phyloP scores from a whole-genome alignment of 1,140 invertebrate genomes.

The Heliothis subflexa region DNA sequence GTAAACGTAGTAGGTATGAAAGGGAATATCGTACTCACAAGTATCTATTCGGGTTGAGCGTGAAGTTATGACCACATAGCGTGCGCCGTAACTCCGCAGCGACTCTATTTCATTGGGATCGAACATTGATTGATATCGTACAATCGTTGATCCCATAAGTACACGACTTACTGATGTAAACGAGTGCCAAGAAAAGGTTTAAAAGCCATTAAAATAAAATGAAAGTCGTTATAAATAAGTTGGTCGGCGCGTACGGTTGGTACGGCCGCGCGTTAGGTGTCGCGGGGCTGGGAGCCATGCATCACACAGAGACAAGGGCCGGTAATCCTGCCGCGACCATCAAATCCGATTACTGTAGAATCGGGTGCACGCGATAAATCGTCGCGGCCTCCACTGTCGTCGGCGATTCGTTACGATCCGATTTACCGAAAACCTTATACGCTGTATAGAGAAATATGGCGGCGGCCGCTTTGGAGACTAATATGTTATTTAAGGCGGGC shows the following conservation, averaged over 20 bases:
- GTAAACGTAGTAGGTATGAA: too few relatives aligned
- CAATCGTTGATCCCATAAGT: slow-evolving; percentile 15
- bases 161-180: slow-evolving; percentile 14
- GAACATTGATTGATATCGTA: slow-evolving; percentile 6
- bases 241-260: neutral
- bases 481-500: slow-evolving; percentile 77
- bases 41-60: too few relatives aligned
- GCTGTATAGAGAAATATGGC: slow-evolving; percentile 71
- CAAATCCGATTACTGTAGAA: slow-evolving; percentile 75
- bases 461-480: slow-evolving; percentile 77
- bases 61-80: neutral
- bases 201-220: slow-evolving; percentile 27
- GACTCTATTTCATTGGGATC: slow-evolving; percentile 1
- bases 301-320: slow-evolving; percentile 30
- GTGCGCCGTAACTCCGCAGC: neutral
- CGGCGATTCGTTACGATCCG: slow-evolving; percentile 75
- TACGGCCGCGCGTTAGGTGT: neutral
- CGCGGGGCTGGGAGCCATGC: neutral
- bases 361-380: slow-evolving; percentile 79
- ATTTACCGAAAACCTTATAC: slow-evolving; percentile 77
- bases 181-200: slow-evolving; percentile 22
- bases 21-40: too few relatives aligned
- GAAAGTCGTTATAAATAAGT: slow-evolving; percentile 8
- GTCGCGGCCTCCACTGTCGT: slow-evolving; percentile 69
- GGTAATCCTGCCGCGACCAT: slow-evolving; percentile 51